phyloP scores from a whole-genome alignment of 1,140 invertebrate species.

The Caenorhabditis briggsae region DNA sequence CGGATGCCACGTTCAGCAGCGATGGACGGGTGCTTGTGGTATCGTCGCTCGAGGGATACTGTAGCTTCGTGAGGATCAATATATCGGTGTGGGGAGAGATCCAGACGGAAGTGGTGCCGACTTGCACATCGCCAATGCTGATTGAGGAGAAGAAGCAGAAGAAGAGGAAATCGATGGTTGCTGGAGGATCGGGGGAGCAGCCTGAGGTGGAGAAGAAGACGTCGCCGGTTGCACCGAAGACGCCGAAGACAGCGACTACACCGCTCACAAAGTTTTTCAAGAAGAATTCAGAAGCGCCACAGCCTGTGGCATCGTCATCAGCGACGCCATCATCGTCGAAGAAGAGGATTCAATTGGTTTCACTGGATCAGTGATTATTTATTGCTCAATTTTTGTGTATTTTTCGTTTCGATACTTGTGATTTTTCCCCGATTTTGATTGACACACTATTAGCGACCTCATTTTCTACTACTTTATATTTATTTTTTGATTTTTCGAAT shows the following conservation, averaged over 20 bases:
- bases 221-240: not conserved
- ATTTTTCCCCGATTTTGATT: too few species aligned
- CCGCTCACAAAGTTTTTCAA: conserved; percentile 35
- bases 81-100: conserved; percentile 54
- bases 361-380: not conserved
- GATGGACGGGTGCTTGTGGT: conserved; percentile 62
- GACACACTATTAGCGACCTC: too few species aligned
- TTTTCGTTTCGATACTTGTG: too few species aligned
- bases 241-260: conserved; percentile 29
- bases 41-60: conserved; percentile 66
- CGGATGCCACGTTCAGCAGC: conserved; percentile 58
- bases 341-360: conserved; percentile 4
- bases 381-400: too few species aligned
- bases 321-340: not conserved
- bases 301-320: not conserved
- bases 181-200: not conserved
- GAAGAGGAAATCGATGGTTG: conserved; percentile 17
- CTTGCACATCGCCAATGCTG: conserved; percentile 20
- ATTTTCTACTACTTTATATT: too few species aligned
- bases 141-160: conserved; percentile 50
- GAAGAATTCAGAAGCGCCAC: not conserved
- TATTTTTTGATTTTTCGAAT: too few species aligned
- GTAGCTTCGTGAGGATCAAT: conserved; percentile 59
- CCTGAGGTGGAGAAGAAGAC: conserved; percentile 1
- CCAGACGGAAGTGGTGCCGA: not conserved